Base-by-base conservation (phyloP, 2,113 vertebrate genomes). In the Gallinago paraguaiae region DNA sequence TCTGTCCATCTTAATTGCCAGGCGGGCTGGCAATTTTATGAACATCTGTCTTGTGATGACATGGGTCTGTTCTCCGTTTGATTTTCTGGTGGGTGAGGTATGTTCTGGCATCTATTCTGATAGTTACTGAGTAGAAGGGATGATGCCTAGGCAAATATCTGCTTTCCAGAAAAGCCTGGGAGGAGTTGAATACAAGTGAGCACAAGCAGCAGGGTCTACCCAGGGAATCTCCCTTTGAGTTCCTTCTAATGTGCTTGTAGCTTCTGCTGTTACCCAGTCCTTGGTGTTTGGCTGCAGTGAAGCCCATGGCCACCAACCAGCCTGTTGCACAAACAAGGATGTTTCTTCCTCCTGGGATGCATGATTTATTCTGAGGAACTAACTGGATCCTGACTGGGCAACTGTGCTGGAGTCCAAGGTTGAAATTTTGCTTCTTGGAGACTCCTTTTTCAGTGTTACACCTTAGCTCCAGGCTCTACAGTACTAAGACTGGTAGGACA, bases 11-110 rank as follows among this genome's bases (percentile, higher is more conserved):
- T 90, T 83, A 77, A 86, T 24, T 37, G 37, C 37, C 56, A 84
- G 89, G 86, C 91, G 69, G 77, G 65, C 65, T 84, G 70, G 45
- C 3, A 3, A 82, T 87, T 90, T 86, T 71, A 91, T 65, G 69
- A 92, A 72, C 65, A 71, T 84, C 60, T 93, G 65, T 78, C 69
- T 89, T 79, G 51, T 93, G 92, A 89, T 46, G 79, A 76, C 13
- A 56, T 24, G 25, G 82, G 70, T 86, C 88, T 91, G 35, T 68
- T 86, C 51, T 77, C 51, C 50, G 54, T 81, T 88, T 92, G 83
- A 37, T 79, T 86, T 86, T 90, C 77, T 82, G 43, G 71, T 64
- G 48, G 51, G 17, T 86, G 86, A 94, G 27, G 43, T 82, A 20
- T 79, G 61, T 92, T 93, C 72, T 92, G 95, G 69, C 84, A 88